phyloP scores from a whole-genome alignment of 2,113 vertebrate genomes.

The Prolemur simus region DNA sequence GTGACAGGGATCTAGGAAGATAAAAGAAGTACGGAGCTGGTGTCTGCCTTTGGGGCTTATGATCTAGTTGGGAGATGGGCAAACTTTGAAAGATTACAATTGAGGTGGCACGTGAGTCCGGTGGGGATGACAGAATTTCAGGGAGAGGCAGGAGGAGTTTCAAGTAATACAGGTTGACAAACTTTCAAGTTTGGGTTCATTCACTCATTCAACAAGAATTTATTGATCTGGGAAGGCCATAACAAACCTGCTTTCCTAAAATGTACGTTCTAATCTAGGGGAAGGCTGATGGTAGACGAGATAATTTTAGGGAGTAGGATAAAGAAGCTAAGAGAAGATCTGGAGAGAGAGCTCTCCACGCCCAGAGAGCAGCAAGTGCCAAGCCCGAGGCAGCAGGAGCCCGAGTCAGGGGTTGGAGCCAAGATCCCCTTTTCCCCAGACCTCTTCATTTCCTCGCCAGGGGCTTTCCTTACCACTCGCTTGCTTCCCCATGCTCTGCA shows the following conservation, averaged over 20 bases:
- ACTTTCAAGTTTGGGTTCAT: background rate
- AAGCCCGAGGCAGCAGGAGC: background rate
- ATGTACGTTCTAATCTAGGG: background rate
- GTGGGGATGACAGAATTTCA: background rate
- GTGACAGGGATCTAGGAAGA: background rate
- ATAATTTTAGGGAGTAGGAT: background rate
- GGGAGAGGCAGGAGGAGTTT: background rate
- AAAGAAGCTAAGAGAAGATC: background rate
- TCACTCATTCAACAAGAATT: background rate
- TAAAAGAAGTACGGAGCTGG: background rate
- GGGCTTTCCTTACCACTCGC: background rate
- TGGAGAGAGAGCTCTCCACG: background rate
- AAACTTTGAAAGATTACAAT: background rate
- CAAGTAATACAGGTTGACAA: background rate
- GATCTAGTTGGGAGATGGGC: background rate
- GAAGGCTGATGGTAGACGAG: background rate
- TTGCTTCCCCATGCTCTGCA: background rate
- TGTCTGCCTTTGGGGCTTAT: background rate
- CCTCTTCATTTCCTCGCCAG: background rate
- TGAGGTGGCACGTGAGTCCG: rapidly evolving
- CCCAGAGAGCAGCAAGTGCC: background rate
- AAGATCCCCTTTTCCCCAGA: background rate
- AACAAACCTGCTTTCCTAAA: background rate
- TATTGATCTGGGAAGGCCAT: background rate
- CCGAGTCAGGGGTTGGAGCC: background rate